Conservation (phyloP, 2,797 vertebrate genomes). For the Artibeus jamaicensis region DNA sequence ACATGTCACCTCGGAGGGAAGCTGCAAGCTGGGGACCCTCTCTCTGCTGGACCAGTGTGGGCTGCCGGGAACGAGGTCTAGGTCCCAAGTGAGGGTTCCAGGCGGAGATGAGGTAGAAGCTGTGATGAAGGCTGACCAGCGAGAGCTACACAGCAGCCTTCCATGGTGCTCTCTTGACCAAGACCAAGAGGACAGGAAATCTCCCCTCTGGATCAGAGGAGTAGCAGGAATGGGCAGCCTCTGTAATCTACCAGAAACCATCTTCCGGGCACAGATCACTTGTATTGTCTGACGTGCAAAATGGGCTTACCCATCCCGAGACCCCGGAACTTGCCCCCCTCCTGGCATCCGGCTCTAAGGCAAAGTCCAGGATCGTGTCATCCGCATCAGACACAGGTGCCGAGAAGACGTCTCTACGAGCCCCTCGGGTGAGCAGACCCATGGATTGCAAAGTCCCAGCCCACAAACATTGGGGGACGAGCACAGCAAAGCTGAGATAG, state of each 20-base stretch:
- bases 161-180: not conserved
- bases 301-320: not conserved
- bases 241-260: not conserved
- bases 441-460: fast-evolving
- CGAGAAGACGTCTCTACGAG: fast-evolving
- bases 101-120: not conserved
- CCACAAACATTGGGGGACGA: fast-evolving
- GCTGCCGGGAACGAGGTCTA: not conserved
- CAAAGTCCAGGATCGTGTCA: not conserved
- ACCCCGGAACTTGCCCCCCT: not conserved
- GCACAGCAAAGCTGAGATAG: fast-evolving
- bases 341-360: fast-evolving
- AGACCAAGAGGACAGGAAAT: not conserved
- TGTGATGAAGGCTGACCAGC: fast-evolving
- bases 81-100: not conserved
- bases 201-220: not conserved
- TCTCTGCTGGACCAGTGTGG: no score
- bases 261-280: not conserved
- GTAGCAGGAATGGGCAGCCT: fast-evolving
- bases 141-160: no score
- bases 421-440: no score
- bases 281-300: not conserved
- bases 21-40: not conserved
- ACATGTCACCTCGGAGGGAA: not conserved
- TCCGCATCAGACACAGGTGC: no score